Percentiles rank a stretch among this genome's conserved stretches.
phyloP scores from a whole-genome alignment of 2,113 vertebrate species.

The Campylomormyrus numenius region DNA sequence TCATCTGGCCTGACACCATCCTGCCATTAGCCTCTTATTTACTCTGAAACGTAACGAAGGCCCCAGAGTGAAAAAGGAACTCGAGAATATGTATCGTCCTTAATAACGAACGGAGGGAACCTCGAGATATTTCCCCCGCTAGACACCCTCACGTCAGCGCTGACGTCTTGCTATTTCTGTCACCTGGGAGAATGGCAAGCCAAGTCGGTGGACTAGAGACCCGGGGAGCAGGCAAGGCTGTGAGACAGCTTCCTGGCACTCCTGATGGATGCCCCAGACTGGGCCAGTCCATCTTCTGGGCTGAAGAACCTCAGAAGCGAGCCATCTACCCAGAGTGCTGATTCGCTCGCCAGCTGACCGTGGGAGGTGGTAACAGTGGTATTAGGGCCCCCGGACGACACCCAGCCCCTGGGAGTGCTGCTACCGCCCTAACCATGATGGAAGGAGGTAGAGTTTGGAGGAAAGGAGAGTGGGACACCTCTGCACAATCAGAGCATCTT shows the following conservation, averaged over 20 bases:
- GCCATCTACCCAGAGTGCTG: background rate
- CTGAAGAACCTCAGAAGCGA: background rate
- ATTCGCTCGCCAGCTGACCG: background rate
- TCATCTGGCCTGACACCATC: background rate
- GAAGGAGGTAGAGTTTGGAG: background rate
- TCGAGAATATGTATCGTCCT: background rate
- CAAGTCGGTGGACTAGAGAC: background rate
- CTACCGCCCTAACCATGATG: background rate
- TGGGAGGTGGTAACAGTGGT: background rate
- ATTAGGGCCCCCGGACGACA: background rate
- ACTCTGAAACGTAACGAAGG: background rate
- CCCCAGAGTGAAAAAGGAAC: background rate
- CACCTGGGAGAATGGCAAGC: background rate
- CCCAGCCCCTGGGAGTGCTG: background rate
- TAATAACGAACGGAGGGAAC: background rate
- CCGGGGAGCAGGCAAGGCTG: too few relatives aligned
- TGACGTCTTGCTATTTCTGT: background rate
- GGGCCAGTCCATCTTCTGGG: background rate
- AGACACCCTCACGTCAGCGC: background rate
- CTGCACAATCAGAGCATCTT: background rate
- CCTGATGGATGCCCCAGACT: background rate
- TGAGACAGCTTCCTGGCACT: background rate
- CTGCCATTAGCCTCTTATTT: slow-evolving; percentile 12
- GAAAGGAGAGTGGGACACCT: background rate
- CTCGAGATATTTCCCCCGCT: background rate